phyloP scores from a whole-genome alignment of 2,113 vertebrate genomes.

The Rhagologus leucostigma region DNA sequence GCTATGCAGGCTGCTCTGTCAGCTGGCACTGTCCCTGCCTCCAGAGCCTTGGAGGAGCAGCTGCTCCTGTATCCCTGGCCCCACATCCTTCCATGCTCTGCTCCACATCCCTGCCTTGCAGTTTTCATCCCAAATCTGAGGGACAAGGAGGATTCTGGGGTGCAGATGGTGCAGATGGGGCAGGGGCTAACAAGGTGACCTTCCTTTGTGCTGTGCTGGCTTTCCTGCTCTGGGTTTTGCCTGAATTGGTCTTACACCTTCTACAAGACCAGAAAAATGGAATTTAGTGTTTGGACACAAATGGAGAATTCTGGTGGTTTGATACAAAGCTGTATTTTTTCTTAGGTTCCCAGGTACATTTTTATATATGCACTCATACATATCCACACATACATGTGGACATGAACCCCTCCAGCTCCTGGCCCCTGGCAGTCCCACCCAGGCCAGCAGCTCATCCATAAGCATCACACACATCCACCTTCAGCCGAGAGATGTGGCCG shows the following conservation, averaged over 20 bases:
- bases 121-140: neutral
- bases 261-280: neutral
- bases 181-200: neutral
- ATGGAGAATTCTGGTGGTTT: neutral
- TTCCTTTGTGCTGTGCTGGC: neutral
- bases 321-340: neutral
- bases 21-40: neutral
- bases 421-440: neutral
- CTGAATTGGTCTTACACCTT: neutral
- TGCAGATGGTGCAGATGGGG: neutral
- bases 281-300: neutral
- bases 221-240: neutral
- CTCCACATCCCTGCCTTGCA: neutral
- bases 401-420: neutral
- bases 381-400: accelerated
- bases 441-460: neutral
- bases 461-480: neutral
- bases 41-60: neutral
- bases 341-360: neutral
- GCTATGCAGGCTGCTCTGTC: neutral
- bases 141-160: neutral
- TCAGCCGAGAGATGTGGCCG: neutral
- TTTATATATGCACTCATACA: accelerated
- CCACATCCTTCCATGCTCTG: neutral
- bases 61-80: accelerated